Base-by-base conservation (phyloP, 2,888 invertebrate species). In the Blomia tropicalis region DNA sequence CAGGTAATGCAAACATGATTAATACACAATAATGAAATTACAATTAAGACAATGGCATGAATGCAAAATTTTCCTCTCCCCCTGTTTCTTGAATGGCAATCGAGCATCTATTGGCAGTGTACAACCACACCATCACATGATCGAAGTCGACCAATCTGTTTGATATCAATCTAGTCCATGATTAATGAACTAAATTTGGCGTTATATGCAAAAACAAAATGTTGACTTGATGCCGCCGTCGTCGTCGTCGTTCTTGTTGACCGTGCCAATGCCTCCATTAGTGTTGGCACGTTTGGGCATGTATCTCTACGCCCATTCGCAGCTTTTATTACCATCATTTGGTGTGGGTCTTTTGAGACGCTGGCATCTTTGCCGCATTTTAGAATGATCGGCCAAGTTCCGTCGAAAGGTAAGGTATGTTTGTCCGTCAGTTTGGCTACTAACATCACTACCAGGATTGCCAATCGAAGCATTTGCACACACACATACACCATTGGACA, bases 21-120 rank as follows among this genome's bases (percentile, higher is more conserved):
- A 47, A 47, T 47, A 47, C 51, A 47, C 51, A 47, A 47, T 47
- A 47, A 47, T 47, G 51, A 7, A 47, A 47, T 47, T 47, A 47
- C 27, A n/a, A n/a, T n/a, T 47, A 47, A 47, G 51, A 47, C 51
- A 47, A 47, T 11, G 51, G 51, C 7, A 11, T n/a, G 7, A 11
- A 11, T 47, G 51, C n/a, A n/a, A 27, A 47, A n/a, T n/a, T n/a
- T n/a, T n/a, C 51, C 7, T 47, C 51, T 7, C 7, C 11, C 51
- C 7, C 23, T 47, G 51, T 17, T 17, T 7, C 17, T 36, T 17
- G 7, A 17, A 36, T 36, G 36, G 36, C 36, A 36, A 36, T 36
- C 36, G 7, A n/a, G n/a, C n/a, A n/a, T n/a, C n/a, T n/a, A n/a
- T n/a, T n/a, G n/a, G n/a, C n/a, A n/a, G n/a, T n/a, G n/a, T n/a